Evolutionary conservation across 2,797 vertebrate genomes (phyloP).

Genomic region (Oryzias sinensis): DNA sequence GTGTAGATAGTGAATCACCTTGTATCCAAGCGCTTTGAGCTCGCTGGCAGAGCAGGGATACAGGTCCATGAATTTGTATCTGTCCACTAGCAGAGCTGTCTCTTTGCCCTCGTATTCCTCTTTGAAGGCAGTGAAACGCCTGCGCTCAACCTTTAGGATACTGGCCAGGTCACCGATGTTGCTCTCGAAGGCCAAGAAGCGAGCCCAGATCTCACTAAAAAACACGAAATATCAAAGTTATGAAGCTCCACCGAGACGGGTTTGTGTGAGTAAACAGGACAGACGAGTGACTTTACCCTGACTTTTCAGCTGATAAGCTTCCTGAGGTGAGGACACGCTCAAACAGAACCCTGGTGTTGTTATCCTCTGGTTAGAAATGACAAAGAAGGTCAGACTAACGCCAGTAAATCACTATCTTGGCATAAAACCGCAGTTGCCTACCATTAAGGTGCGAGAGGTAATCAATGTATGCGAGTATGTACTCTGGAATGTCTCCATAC

Average conservation of each 20-base stretch:
- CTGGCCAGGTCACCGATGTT: constrained; percentile 98
- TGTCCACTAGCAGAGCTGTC: constrained; percentile 93
- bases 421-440: constrained; percentile 6
- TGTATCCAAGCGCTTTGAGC: constrained; percentile 97
- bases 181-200: constrained; percentile 97
- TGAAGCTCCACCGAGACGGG: neutral
- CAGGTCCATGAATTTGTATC: constrained; percentile 99
- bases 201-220: constrained; percentile 95
- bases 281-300: constrained; percentile 81
- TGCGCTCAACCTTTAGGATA: constrained; percentile 96
- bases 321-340: constrained; percentile 99
- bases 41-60: constrained; percentile 96
- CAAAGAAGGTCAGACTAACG: neutral
- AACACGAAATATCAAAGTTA: constrained; percentile 17
- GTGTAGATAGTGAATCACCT: constrained; percentile 73
- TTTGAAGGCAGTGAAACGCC: constrained; percentile 95
- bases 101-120: constrained; percentile 99
- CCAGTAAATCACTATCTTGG: neutral
- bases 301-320: constrained; percentile 96
- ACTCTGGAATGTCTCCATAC: constrained; percentile 98
- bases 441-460: constrained; percentile 98
- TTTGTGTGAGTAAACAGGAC: neutral
- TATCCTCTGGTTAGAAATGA: constrained; percentile 85
- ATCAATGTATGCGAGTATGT: constrained; percentile 98
- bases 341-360: constrained; percentile 98